Evolutionary conservation across 1,140 invertebrate genomes (phyloP), one percentile per base, ranked within the genome.

Genomic region (Charaxes varanes): DNA sequence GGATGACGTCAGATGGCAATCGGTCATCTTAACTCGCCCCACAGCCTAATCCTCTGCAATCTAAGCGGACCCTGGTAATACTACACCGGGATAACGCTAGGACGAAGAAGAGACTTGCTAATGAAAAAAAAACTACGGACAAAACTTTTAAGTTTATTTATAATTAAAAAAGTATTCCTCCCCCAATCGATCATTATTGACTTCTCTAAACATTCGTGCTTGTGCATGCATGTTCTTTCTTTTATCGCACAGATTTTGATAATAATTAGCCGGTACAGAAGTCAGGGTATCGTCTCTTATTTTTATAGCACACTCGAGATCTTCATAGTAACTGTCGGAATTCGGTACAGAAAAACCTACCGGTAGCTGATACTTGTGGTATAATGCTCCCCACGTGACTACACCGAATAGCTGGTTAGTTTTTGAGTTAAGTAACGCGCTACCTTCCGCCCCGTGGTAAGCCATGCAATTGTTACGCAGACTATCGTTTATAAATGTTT

Each of bases 321-420:
- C 62, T 24, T 56, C 30, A 17, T 35, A 58, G 30, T 64, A 77
- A 14, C 41, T 59, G 0, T 52, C 37, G 0, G 72, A 67, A 34
- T 77, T 77, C 0, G 54, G 51, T 3, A 73, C 42, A 0, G 67
- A 34, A 11, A 73, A 67, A 0, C 72, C 72, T 0, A 73, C 67
- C 4, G 72, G 72, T 19, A 73, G 40, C n/a, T 65, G 55, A 12
- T 44, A 49, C 13, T 44, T 32, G 0, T 0, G 0, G 15, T 30
- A 57, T 34, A 35, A 37, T 1, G 53, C 23, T 0, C 67, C 65
- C 72, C 72, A 77, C 0, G 65, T 70, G 1, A 65, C 58, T 8
- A 77, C 30, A 14, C 67, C 72, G 1, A 77, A 30, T 10, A 73
- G 21, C 36, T 51, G 51, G 2, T 57, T 53, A 6, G 23, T 63